Base-by-base conservation (phyloP, 23 tunicate genomes). In the Halocynthia aurantium region DNA sequence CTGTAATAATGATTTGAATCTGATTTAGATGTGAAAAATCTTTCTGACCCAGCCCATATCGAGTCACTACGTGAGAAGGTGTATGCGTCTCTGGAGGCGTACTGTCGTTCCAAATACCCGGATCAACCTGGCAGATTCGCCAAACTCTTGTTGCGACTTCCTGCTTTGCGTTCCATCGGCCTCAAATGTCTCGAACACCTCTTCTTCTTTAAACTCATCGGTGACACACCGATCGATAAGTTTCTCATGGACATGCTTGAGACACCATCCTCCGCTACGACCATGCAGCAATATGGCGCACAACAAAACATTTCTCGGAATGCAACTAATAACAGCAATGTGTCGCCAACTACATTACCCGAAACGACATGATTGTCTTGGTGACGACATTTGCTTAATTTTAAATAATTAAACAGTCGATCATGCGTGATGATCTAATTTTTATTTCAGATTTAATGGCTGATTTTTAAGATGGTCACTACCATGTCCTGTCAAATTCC, bases 101-200 rank as follows among this genome's bases (percentile, higher is more conserved):
- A 94, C 73, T 88, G 99, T 77, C 84, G 87, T 75, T 80, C 94
- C 52, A 94, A 89, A 76, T 94, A 94, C 67, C 99, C 99, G 19
- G 99, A 88, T 22, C 91, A 94, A 52, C 83, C 99, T 10, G 99
- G 99, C 10, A 60, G 99, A 10, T 94, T 94, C 70, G 99, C 99
- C 10, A 94, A 94, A 55, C 96, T 94, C 12, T 77, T 94, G n/a
- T 83, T 94, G 6, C 91, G 99, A 15, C 99, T 94, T 52, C 99
- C 99, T 8, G 99, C 99, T 20, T 80, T 94, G 76, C 91, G 99
- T 51, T 94, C 99, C 55, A 94, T 94, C 76, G 99, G 93, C 76
- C 90, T 94, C 56, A 94, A 94, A 73, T 94, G 99, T 67, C 82
- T 94, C 17, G 99, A 94, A 65, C 94, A 85, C 67, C 87, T 94